Evolutionary conservation across 2,113 vertebrate species (phyloP), one percentile per base, ranked within the genome.

Genomic region (Pungitius pungitius): DNA sequence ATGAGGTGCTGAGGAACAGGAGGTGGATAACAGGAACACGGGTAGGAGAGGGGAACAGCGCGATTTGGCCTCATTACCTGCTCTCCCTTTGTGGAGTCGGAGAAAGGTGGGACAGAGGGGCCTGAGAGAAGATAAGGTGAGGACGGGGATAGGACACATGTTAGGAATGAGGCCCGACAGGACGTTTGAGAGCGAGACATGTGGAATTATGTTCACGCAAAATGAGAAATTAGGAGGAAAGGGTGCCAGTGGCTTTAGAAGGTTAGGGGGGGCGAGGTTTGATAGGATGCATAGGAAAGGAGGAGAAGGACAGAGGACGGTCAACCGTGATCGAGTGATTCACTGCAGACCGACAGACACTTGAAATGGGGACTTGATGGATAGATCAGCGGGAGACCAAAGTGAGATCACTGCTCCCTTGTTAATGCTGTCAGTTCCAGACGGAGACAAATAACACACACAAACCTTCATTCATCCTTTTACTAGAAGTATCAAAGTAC

Each of bases 11-110:
- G 59, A 73, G 52, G 55, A 81, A 74, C 67, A 75, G 75, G 64
- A 33, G 73, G 65, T 57, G 71, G 49, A 75, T 79, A 73, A 87
- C 65, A 60, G 63, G 69, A 86, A 80, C 49, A 33, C 26, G 5
- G 56, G 69, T 70, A 66, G 81, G 67, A 71, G 80, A 78, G 24
- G n/a, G 56, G 59, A 86, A 65, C 64, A 77, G 72, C 72, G 10
- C 73, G 81, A 70, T 66, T 39, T 51, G 63, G 73, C 70, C 76
- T 73, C 63, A 65, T 84, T 83, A 73, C 59, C 24, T 18, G 75
- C 42, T 20, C 37, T 71, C 24, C 72, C 67, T 74, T 68, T 54
- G 35, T 26, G 11, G 42, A 71, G 54, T 69, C 8, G 1, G 33
- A 62, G 55, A n/a, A 26, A 35, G 22, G 33, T 22, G 42, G 40